Evolutionary conservation across 2,888 invertebrate genomes (phyloP).

Genomic region (Choristoneura rosaceana): DNA sequence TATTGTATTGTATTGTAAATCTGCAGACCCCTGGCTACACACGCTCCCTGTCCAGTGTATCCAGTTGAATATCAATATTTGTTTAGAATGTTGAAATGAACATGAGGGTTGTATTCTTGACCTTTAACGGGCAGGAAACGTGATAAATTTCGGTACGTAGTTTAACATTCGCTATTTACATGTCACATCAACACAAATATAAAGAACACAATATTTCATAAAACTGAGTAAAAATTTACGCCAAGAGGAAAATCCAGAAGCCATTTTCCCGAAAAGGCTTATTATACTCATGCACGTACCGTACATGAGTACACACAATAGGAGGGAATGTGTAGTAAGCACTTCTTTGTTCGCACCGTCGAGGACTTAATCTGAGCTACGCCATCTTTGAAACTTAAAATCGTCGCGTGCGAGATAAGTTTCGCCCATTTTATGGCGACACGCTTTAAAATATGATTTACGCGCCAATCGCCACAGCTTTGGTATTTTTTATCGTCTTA

Average conservation of each 20-base stretch:
- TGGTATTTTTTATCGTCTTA: not conserved
- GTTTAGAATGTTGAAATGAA: no score
- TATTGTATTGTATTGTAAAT: no score
- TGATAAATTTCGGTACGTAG: no score
- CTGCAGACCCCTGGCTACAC: no score
- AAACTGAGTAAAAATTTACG: not conserved
- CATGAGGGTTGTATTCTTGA: no score
- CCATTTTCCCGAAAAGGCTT: slow-evolving; percentile 9
- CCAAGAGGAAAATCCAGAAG: slow-evolving; percentile 15
- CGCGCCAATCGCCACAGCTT: not conserved
- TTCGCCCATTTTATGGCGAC: slow-evolving; percentile 14
- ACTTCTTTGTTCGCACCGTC: slow-evolving; percentile 47
- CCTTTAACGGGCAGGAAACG: no score
- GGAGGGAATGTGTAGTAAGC: slow-evolving; percentile 45
- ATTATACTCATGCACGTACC: slow-evolving; percentile 6
- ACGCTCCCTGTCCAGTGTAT: no score
- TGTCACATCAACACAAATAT: not conserved
- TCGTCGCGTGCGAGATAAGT: slow-evolving; percentile 17
- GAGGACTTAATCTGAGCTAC: slow-evolving; percentile 47
- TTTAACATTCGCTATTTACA: not conserved
- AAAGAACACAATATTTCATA: not conserved
- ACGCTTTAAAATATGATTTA: slow-evolving; percentile 13
- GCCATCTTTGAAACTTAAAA: slow-evolving; percentile 24
- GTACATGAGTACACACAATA: slow-evolving; percentile 15
- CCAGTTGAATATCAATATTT: no score